Conservation (phyloP, 1,140 invertebrate species). For the Cotesia glomerata region DNA sequence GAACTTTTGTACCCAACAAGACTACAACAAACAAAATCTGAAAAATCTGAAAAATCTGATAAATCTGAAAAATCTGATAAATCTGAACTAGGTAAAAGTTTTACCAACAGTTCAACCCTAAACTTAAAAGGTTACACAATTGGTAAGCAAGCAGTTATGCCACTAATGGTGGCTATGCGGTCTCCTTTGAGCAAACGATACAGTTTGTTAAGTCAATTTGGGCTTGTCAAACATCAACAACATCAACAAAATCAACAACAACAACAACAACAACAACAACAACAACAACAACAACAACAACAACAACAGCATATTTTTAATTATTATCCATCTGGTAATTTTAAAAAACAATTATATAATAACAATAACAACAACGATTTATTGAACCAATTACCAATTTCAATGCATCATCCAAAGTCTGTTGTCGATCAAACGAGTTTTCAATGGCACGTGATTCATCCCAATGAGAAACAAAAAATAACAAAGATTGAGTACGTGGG, state of each 20-base stretch:
- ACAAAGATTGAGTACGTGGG: constrained; percentile 55
- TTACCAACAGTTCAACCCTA: constrained; percentile 3
- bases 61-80: too few relatives aligned
- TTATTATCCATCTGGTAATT: background rate
- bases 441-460: constrained; percentile 4
- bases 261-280: background rate
- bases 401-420: constrained; percentile 5
- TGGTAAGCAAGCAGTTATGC: constrained; percentile 31
- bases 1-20: too few relatives aligned
- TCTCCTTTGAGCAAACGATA: constrained; percentile 18
- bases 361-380: background rate
- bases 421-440: background rate
- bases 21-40: too few relatives aligned
- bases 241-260: constrained; percentile 4
- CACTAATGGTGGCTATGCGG: constrained; percentile 1
- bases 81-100: too few relatives aligned
- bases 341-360: background rate
- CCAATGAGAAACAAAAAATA: constrained; percentile 31
- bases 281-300: constrained; percentile 20
- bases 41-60: too few relatives aligned
- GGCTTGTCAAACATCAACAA: constrained; percentile 14
- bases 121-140: constrained; percentile 36
- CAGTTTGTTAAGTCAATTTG: constrained; percentile 25
- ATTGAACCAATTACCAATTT: constrained; percentile 10
- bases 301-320: background rate